Evolutionary conservation across 2,888 invertebrate species (phyloP).

Genomic region (Drosophila demipolita): DNA sequence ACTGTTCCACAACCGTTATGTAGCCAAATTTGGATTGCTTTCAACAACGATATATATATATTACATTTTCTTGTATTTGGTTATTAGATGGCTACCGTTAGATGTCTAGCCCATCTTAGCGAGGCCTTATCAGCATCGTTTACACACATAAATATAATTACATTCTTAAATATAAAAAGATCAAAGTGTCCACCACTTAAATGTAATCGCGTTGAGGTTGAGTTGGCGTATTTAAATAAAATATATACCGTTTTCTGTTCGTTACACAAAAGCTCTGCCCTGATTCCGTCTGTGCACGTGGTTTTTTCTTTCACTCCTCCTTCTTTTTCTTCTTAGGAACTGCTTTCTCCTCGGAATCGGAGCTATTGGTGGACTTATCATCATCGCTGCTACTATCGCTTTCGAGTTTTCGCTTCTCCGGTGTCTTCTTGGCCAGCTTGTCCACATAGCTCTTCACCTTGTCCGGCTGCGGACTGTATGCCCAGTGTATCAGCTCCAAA

Average conservation of each 20-base stretch:
- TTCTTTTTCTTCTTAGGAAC: conserved; percentile 69
- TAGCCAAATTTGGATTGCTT: background rate
- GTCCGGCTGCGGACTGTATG: conserved; percentile 90
- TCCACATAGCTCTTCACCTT: conserved; percentile 88
- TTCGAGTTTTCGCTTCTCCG: conserved; percentile 65
- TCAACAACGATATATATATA: conserved; percentile 7
- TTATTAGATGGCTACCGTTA: conserved; percentile 52
- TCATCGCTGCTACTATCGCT: conserved; percentile 53
- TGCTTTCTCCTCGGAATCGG: conserved; percentile 50
- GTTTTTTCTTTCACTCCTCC: conserved; percentile 38
- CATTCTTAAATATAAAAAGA: conserved; percentile 45
- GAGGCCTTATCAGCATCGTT: conserved; percentile 52
- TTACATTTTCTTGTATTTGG: conserved; percentile 38
- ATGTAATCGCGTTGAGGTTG: conserved; percentile 71
- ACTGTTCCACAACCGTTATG: conserved; percentile 4
- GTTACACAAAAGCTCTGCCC: conserved; percentile 57
- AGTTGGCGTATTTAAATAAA: conserved; percentile 67
- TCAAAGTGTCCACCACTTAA: conserved; percentile 48
- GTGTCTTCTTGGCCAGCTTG: conserved; percentile 71
- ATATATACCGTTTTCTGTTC: conserved; percentile 72
- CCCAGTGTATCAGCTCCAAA: conserved; percentile 90
- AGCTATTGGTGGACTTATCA: conserved; percentile 35
- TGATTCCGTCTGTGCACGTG: background rate
- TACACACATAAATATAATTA: conserved; percentile 43
- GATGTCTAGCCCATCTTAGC: conserved; percentile 58